These are phyloP conservation scores for Henicopernis longicauda DNA, from an alignment of 2,113 vertebrate genomes.

Conservation along the genomic window DNA sequence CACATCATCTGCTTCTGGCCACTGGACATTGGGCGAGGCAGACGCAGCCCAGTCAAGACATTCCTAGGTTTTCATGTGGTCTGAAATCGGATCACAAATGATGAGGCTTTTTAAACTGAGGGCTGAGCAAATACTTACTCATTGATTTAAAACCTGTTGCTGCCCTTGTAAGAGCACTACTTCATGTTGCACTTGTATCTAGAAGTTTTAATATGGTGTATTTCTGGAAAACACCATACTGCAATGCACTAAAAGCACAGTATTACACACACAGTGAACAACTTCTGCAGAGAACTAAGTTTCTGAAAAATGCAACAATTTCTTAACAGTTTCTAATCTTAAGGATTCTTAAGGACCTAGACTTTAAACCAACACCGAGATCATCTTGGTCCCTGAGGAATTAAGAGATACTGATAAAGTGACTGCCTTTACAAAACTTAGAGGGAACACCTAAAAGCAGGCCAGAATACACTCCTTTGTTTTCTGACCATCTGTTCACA, in stretches of 20 bases:
- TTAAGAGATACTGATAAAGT: not conserved
- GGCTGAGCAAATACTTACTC: conserved; percentile 13
- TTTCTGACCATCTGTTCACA: not conserved
- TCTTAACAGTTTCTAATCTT: not conserved
- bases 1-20: not conserved
- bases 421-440: not conserved
- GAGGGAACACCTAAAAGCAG: not conserved
- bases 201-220: not conserved
- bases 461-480: not conserved
- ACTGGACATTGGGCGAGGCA: not conserved
- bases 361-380: not conserved
- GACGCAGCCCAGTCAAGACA: not conserved
- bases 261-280: not conserved
- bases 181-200: not conserved
- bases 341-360: not conserved
- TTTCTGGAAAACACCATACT: not conserved
- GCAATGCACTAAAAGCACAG: not conserved
- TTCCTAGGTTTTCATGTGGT: not conserved
- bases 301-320: not conserved
- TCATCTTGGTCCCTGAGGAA: not conserved
- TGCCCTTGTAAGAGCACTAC: not conserved
- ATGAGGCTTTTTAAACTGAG: not conserved
- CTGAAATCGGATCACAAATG: not conserved
- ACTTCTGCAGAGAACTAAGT: not conserved
- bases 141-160: not conserved